Evolutionary conservation across 2,113 vertebrate species (phyloP).

Genomic region (Procavia capensis): DNA sequence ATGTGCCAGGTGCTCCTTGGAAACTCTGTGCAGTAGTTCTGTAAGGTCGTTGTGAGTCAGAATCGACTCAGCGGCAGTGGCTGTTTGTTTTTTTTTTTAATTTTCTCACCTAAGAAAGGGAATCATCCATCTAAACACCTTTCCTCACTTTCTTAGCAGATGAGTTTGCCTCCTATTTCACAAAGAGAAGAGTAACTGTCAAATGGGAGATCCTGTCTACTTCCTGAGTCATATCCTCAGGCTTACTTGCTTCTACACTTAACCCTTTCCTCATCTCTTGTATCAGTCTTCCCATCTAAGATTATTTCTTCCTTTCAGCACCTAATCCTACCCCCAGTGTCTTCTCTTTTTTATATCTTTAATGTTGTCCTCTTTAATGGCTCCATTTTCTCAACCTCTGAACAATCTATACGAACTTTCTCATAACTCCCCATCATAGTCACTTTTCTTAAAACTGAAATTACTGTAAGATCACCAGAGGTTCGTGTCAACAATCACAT

Average conservation of each 20-base stretch:
- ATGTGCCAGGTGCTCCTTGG: too few relatives aligned
- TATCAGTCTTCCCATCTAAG: neutral
- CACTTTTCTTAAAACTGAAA: slow-evolving; percentile 2
- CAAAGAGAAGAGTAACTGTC: neutral
- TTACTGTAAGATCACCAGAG: neutral
- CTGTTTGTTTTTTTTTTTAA: too few relatives aligned
- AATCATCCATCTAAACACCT: neutral
- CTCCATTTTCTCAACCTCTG: neutral
- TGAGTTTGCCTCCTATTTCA: neutral
- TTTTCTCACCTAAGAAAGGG: neutral
- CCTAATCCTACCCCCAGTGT: neutral
- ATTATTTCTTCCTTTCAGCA: neutral
- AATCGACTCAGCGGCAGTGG: too few relatives aligned
- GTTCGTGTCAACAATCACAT: neutral
- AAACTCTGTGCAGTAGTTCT: too few relatives aligned
- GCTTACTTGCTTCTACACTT: neutral
- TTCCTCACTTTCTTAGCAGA: neutral
- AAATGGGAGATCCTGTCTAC: neutral
- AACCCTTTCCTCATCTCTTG: neutral
- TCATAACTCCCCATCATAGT: neutral
- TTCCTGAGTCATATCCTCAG: neutral
- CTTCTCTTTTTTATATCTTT: neutral
- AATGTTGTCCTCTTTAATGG: neutral
- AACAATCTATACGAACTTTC: neutral
- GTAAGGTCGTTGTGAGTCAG: too few relatives aligned